Base-by-base conservation (phyloP, 1,140 invertebrate species). In the Drosophila mayri region DNA sequence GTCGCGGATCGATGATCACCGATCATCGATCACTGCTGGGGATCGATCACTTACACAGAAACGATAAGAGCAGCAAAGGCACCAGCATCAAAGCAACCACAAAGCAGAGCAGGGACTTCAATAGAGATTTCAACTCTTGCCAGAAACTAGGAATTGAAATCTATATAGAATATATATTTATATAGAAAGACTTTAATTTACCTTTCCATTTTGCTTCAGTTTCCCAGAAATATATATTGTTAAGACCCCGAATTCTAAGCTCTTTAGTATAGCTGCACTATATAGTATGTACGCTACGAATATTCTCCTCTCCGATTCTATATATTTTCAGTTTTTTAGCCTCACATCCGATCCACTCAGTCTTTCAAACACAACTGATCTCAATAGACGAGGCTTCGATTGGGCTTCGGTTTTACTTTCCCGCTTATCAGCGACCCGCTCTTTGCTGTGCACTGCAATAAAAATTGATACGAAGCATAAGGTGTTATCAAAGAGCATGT, bases 101-200 rank as follows among this genome's bases (percentile, higher is more conserved):
- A 63, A 92, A 92, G 46, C 91, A 92, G 28, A 88, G 28, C 35
- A 90, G 59, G 22, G 91, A 74, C 79, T 92, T 92, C 5, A 92
- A 59, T 40, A 92, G 80, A 1, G 85, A 91, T 41, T 82, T 67
- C 9, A 80, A 63, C 63, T 92, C 91, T 59, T 78, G 78, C 73
- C 86, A 83, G 47, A 92, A 57, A 50, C 91, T 92, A 25, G 6
- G 52, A 59, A 41, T 61, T 47, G 38, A 1, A 46, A 60, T 40
- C 28, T 8, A 37, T 30, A 6, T 35, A 6, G 8, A 35, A 44
- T 38, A 35, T 4, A 38, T 35, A 10, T 22, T 11, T 16, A 12
- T 16, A n/a, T 9, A 16, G 6, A 12, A 4, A 12, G 16, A 41
- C 7, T 3, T 41, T 3, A 37, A 4, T 6, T 41, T 65, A 87